Evolutionary conservation across 2,113 vertebrate genomes (phyloP), one percentile per base, ranked within the genome.

Genomic region (Megaceryle maxima): DNA sequence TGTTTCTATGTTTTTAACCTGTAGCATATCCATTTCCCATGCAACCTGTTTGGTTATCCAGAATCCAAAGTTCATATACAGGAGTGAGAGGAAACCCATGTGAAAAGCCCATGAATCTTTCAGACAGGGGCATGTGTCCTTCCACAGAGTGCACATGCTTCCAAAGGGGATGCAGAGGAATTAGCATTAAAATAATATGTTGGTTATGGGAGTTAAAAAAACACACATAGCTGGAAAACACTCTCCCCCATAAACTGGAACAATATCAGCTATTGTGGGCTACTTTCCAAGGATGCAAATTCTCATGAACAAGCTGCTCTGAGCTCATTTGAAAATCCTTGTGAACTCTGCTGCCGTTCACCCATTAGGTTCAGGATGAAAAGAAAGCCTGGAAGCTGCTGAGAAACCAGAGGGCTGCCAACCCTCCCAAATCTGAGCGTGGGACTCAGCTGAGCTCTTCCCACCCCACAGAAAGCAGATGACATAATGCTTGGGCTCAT

Each of bases 281-380:
- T 43, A 26, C 66, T 84, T 95, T 89, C 94, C 96, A 96, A 67
- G 88, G 64, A 94, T 91, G 90, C 53, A 72, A 74, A 83, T 90
- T 96, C 80, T 94, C 91, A 91, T 57, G 83, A 94, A 69, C 69
- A 74, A 95, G n/a, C 25, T 87, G 44, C 63, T 88, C 89, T 91
- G 88, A 93, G 87, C 80, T 95, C 87, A 93, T 90, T 70, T 82
- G 76, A 83, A 96, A 96, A 95, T 80, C 39, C 73, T 75, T 2
- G 0, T 89, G 84, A 95, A 24, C 86, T 90, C 82, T 79, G 25
- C 55, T 87, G 83, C 80, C 59, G 48, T 84, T 83, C 83, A 55
- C 59, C 66, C 93, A 48, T 55, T 72, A 64, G 74, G 56, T 73
- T 67, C 48, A 60, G 74, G 84, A 78, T 50, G 62, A 81, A 73